Percentiles rank a stretch among this genome's conserved stretches.
These are phyloP conservation scores for Etheostoma cragini DNA, from an alignment of 2,113 vertebrate species.

Conservation along the genomic window DNA sequence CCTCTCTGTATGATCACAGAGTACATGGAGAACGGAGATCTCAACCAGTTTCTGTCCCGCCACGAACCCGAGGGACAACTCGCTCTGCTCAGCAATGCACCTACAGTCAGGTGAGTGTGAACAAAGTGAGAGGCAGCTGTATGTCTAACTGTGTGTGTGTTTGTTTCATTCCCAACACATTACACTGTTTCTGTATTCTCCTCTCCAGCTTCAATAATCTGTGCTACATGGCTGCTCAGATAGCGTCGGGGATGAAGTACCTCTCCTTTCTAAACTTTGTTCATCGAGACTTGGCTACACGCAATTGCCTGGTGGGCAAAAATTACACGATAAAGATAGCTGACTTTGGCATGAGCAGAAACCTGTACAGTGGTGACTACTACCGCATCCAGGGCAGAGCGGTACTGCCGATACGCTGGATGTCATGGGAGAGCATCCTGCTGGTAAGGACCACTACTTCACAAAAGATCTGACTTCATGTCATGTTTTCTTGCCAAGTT, in stretches of 20 bases:
- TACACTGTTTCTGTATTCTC: background rate
- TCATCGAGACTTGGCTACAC: constrained; percentile 95
- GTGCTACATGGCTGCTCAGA: constrained; percentile 94
- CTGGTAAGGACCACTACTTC: constrained; percentile 82
- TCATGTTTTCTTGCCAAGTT: background rate
- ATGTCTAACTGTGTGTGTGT: background rate
- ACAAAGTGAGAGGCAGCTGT: too few species aligned
- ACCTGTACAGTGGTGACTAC: constrained; percentile 98
- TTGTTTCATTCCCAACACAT: background rate
- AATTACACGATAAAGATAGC: constrained; percentile 99
- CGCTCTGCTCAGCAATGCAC: constrained; percentile 64
- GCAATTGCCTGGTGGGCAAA: constrained; percentile 97
- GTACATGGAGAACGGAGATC: constrained; percentile 99
- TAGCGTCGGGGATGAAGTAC: constrained; percentile 98
- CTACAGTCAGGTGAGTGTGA: constrained; percentile 88
- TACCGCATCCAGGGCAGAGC: constrained; percentile 98
- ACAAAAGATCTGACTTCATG: background rate
- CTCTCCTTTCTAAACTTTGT: constrained; percentile 98
- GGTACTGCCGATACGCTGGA: constrained; percentile 98
- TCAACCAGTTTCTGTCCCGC: constrained; percentile 98
- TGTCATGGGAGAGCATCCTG: constrained; percentile 99
- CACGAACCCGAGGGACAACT: constrained; percentile 86
- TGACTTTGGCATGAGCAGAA: constrained; percentile 99
- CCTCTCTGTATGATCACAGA: constrained; percentile 99
- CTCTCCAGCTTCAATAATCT: constrained; percentile 88